Base-by-base conservation (phyloP, 1,140 invertebrate species). In the Oreohelix idahoensis region DNA sequence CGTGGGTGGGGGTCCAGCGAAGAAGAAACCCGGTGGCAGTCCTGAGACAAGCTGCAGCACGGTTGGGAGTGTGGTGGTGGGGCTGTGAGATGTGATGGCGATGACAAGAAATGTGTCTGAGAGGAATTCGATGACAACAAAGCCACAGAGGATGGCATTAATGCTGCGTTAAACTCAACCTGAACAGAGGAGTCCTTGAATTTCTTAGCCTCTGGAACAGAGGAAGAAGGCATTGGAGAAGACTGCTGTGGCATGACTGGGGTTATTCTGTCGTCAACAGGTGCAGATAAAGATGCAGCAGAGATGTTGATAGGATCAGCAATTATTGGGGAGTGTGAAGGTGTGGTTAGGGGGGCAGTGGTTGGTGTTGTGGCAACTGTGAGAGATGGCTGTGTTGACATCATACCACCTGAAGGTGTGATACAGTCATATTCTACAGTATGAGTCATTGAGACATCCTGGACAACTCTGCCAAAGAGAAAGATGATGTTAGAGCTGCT, bases 1-100 rank as follows among this genome's bases (percentile, higher is more conserved):
- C 87, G 84, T n/a, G 92, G 92, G 79, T 80, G 79, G 49, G 79
- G 79, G 17, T 79, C 77, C 35, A 66, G 15, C 4, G 39, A 36
- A 8, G 79, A 71, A 5, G 49, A 0, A 15, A n/a, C 8, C 13
- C 20, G 13, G 38, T 29, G 23, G 32, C 13, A 38, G 32, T 49
- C 45, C 32, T 45, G 35, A 38, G 79, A 39, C 11, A 29, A 53
- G 53, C 66, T 42, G 79, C 17, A n/a, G n/a, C 63, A 71, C 26
- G 79, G 63, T 13, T 53, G 63, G 29, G 79, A 29, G 11, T 69
- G 73, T 35, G 38, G 70, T 51, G n/a, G n/a, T 23, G 36, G 71
- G 74, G n/a, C 32, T 42, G 49, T 23, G 20, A 32, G 29, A 35
- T 53, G 51, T 63, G 78, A 32, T 29, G 58, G 53, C 2, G 51